A percentile compares a stretch with the other conserved stretches of the same genome.
These are phyloP conservation scores for Pteria penguin DNA, from an alignment of 2,888 invertebrate genomes.

Conservation along the genomic window DNA sequence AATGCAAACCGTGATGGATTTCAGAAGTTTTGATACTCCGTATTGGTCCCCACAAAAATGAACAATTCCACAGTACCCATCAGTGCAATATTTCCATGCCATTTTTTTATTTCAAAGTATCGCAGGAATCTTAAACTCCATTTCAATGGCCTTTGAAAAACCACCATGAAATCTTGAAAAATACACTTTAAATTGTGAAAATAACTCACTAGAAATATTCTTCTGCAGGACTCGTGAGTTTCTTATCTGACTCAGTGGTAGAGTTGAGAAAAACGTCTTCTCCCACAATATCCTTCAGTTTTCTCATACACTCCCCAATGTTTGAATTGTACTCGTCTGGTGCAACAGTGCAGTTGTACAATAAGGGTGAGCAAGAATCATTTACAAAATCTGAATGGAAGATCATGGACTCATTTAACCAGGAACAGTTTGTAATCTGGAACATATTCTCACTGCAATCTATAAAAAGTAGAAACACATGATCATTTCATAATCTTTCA, in stretches of 20 bases:
- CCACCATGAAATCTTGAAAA: no score
- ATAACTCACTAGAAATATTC: constrained; percentile 76
- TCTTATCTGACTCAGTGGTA: neutral
- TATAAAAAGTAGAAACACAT: constrained; percentile 48
- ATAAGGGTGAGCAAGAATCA: constrained; percentile 16
- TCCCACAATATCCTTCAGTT: constrained; percentile 36
- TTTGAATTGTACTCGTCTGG: neutral
- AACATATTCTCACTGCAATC: constrained; percentile 66
- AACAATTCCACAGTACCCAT: no score
- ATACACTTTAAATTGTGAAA: no score
- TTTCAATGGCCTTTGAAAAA: no score
- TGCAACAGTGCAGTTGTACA: constrained; percentile 19
- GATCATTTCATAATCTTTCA: no score
- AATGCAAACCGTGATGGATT: no score
- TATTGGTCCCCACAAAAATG: no score
- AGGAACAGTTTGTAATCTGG: constrained; percentile 62
- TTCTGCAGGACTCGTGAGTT: constrained; percentile 65
- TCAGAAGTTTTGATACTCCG: no score
- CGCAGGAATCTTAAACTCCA: no score
- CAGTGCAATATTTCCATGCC: no score
- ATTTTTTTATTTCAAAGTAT: no score
- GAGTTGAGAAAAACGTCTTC: constrained; percentile 28
- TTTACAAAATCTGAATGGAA: constrained; percentile 33
- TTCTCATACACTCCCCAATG: constrained; percentile 38
- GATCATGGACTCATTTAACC: constrained; percentile 58